phyloP scores from a whole-genome alignment of 2,888 invertebrate species.

The Nycteola revayana region DNA sequence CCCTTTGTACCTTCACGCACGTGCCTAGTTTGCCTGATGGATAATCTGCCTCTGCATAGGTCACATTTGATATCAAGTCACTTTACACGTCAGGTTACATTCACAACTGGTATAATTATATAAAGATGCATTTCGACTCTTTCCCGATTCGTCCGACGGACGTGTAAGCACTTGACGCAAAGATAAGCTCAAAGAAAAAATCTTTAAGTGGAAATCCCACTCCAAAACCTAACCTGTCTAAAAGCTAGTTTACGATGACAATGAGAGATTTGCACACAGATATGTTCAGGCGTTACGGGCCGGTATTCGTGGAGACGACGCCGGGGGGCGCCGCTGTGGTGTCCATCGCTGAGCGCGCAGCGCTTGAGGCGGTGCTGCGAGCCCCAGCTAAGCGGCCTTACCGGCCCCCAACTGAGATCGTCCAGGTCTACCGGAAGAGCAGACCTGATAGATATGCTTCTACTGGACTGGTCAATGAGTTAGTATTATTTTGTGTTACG shows the following conservation, averaged over 20 bases:
- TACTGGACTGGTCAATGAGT: slow-evolving; percentile 92
- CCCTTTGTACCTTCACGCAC: too few species aligned
- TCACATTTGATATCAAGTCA: too few species aligned
- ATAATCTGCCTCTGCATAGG: too few species aligned
- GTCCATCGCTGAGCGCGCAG: slow-evolving; percentile 86
- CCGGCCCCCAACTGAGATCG: slow-evolving; percentile 91
- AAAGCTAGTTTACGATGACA: slow-evolving; percentile 45
- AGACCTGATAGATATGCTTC: slow-evolving; percentile 91
- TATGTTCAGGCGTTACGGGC: slow-evolving; percentile 87
- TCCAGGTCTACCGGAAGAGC: slow-evolving; percentile 87
- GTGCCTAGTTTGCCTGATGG: too few species aligned
- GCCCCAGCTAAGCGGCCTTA: slow-evolving; percentile 88
- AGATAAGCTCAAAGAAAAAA: too few species aligned
- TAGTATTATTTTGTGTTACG: slow-evolving; percentile 67
- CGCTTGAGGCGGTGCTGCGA: slow-evolving; percentile 89
- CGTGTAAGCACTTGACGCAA: too few species aligned
- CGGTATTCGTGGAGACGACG: slow-evolving; percentile 89
- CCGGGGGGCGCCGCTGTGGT: slow-evolving; percentile 87
- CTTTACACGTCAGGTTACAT: too few species aligned
- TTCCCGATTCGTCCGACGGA: too few species aligned
- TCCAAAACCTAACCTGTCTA: too few species aligned
- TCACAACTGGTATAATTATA: too few species aligned
- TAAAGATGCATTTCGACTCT: too few species aligned
- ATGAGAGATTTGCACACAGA: slow-evolving; percentile 80
- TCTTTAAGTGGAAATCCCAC: too few species aligned